Base-by-base conservation (phyloP, 2,113 vertebrate species). In the Siniperca chuatsi region DNA sequence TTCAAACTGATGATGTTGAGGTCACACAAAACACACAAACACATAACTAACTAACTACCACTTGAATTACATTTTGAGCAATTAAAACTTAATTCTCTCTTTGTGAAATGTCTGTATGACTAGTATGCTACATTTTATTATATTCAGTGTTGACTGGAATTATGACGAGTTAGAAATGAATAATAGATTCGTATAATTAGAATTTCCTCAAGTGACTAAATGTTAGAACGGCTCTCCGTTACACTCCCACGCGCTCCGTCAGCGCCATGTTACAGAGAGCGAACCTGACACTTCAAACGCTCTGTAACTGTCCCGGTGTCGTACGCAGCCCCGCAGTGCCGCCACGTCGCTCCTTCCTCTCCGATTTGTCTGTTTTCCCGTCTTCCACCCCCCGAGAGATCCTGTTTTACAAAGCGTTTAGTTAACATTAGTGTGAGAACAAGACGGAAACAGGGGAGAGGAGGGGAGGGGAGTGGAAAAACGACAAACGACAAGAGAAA, bases 391-490 rank as follows among this genome's bases (percentile, higher is more conserved):
- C 82, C 69, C 21, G 46, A 87, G 92, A 91, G 85, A 88, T 85
- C 78, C 81, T 83, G 91, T 89, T 83, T 83, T 88, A 92, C 91
- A 91, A 89, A 90, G 88, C 65, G 77, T 89, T 93, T 90, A 89
- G 91, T 88, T 90, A 90, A 88, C 81, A 82, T 88, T 89, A 89
- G 89, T 78, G 79, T 3, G 79, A 73, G 90, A 88, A 89, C 88
- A 84, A 82, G 87, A 88, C 62, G 75, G 83, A 82, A 71, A 82
- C 25, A 13, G 25, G 25, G 60, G 54, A 16, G 62, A 37, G 74
- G 65, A 46, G 52, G 54, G 66, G 44, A n/a, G 48, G 25, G 29
- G 50, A 3, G 58, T 7, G 72, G 64, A 73, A n/a, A 72, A 75
- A 79, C 50, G 65, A 64, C 35, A 71, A 72, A 76, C 52, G 83